Evolutionary conservation across 2,113 vertebrate species (phyloP).

Genomic region (Trinectes maculatus): DNA sequence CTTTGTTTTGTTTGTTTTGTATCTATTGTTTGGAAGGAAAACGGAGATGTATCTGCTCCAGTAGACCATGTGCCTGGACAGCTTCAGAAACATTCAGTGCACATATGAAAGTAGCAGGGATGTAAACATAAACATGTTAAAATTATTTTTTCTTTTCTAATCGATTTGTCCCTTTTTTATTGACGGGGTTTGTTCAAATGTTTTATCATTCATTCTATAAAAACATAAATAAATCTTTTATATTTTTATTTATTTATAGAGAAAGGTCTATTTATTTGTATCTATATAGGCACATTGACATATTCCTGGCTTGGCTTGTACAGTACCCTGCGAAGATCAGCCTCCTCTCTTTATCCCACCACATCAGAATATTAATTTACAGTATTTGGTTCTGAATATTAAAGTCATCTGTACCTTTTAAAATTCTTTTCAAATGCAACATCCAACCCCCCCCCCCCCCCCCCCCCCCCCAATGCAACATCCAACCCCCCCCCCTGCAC

Average conservation of each 20-base stretch:
- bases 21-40: no score
- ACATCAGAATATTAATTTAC: slow-evolving; percentile 95
- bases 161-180: neutral
- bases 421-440: slow-evolving; percentile 99
- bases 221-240: neutral
- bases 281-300: no score
- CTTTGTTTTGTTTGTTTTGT: no score
- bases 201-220: neutral
- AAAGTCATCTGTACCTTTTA: slow-evolving; percentile 99
- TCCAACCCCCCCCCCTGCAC: slow-evolving; percentile 53
- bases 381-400: slow-evolving; percentile 95
- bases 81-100: no score
- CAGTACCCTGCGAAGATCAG: slow-evolving; percentile 77
- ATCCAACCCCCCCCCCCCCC: slow-evolving; percentile 86
- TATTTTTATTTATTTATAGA: no score
- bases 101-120: neutral
- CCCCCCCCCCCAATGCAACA: slow-evolving; percentile 73
- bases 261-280: no score
- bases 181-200: neutral
- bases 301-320: no score
- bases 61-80: no score
- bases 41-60: no score
- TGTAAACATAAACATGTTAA: neutral
- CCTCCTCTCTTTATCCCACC: slow-evolving; percentile 79
- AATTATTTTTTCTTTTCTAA: neutral